Conservation (phyloP, 2,797 vertebrate genomes). For the Garrulus glandarius region DNA sequence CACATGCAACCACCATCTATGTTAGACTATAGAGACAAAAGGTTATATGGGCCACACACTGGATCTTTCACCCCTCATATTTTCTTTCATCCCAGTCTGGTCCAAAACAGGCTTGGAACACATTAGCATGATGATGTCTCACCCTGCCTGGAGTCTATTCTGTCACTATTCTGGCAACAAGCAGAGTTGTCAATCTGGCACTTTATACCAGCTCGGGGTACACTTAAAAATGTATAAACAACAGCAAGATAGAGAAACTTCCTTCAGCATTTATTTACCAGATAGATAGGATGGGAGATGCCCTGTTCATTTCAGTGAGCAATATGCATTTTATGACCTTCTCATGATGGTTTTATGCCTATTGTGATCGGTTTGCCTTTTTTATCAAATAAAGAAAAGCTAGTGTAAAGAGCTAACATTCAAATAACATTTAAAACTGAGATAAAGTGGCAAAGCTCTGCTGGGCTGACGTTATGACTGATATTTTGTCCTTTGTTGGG, state of each 20-base stretch:
- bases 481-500: conserved; percentile 1
- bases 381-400: background rate
- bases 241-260: conserved; percentile 5
- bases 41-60: background rate
- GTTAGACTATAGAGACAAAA: background rate
- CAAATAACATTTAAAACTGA: conserved; percentile 37
- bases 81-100: conserved; percentile 21
- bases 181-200: conserved; percentile 34
- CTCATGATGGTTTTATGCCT: background rate
- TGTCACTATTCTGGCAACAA: conserved; percentile 42
- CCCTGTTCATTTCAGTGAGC: background rate
- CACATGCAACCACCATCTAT: background rate
- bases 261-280: background rate
- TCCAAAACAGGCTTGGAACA: conserved; percentile 39
- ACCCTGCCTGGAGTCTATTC: conserved; percentile 28
- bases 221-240: conserved; percentile 24
- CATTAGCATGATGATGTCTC: conserved; percentile 2
- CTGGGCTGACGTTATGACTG: background rate
- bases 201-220: background rate
- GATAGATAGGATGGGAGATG: background rate
- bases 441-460: conserved; percentile 30
- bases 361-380: background rate
- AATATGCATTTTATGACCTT: conserved; percentile 41
- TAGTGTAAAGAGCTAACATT: conserved; percentile 5
- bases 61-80: background rate